phyloP scores from a whole-genome alignment of 2,797 vertebrate genomes.

The Pyrocephalus nanus region DNA sequence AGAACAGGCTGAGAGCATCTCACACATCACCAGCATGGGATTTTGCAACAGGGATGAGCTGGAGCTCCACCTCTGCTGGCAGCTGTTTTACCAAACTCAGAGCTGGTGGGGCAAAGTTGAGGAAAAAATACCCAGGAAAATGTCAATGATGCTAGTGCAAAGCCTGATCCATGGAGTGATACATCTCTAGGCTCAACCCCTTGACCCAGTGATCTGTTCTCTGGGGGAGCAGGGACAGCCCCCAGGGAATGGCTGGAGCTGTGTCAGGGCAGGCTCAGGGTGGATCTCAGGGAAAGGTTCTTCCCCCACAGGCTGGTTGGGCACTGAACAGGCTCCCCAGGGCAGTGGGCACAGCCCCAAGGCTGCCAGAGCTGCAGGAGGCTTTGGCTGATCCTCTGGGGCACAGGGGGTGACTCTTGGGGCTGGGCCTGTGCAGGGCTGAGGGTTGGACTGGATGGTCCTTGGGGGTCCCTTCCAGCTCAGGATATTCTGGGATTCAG shows the following conservation, averaged over 20 bases:
- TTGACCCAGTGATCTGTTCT: background rate
- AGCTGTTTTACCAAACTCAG: background rate
- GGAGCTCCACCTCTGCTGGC: background rate
- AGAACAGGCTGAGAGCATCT: background rate
- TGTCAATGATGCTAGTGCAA: accelerated
- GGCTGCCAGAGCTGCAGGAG: background rate
- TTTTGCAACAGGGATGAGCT: slow-evolving; percentile 21
- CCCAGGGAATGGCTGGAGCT: background rate
- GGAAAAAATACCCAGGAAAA: background rate
- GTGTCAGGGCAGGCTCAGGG: background rate
- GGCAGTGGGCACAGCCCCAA: too few species aligned
- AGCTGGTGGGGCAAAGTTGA: background rate
- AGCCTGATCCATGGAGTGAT: background rate
- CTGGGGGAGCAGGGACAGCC: background rate
- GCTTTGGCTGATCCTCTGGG: too few species aligned
- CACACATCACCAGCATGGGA: background rate
- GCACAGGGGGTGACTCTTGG: too few species aligned
- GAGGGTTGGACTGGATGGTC: background rate
- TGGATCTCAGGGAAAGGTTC: too few species aligned
- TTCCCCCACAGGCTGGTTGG: too few species aligned
- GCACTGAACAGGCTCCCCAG: too few species aligned
- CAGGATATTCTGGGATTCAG: background rate
- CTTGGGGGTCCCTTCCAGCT: background rate
- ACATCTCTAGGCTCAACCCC: background rate
- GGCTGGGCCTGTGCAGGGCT: background rate